These are phyloP conservation scores for Rhamphomyia laevipes DNA, from an alignment of 2,888 invertebrate species.

Conservation along the genomic window DNA sequence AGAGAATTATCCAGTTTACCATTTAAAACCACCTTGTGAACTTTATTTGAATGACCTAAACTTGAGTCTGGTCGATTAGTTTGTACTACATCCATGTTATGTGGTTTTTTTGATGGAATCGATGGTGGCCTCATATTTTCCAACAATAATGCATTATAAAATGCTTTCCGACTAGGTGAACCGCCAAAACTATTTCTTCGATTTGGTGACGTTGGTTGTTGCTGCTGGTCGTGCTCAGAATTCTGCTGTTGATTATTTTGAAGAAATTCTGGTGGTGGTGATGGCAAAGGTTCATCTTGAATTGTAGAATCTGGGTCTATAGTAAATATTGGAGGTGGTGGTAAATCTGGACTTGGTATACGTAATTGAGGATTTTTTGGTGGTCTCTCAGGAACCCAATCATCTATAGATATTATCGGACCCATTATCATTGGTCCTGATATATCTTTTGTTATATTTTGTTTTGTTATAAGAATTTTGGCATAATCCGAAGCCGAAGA, in stretches of 20 bases:
- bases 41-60: conserved; percentile 22
- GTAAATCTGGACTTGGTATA: conserved; percentile 37
- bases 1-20: conserved; percentile 18
- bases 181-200: conserved; percentile 38
- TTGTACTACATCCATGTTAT: conserved; percentile 18
- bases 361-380: conserved; percentile 60
- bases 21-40: conserved; percentile 27
- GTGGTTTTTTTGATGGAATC: conserved; percentile 32
- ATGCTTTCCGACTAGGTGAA: conserved; percentile 29
- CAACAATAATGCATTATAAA: conserved; percentile 18
- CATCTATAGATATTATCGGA: conserved; percentile 50
- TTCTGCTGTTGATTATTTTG: conserved; percentile 18
- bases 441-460: conserved; percentile 31
- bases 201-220: conserved; percentile 30
- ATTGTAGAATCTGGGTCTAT: conserved; percentile 25
- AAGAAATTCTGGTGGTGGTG: conserved; percentile 36
- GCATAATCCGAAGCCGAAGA: conserved; percentile 59
- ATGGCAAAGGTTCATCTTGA: conserved; percentile 36
- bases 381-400: conserved; percentile 62
- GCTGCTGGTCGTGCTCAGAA: conserved; percentile 16
- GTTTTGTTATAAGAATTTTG: conserved; percentile 22
- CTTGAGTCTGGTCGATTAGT: conserved; percentile 21
- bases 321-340: conserved; percentile 31
- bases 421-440: conserved; percentile 51
- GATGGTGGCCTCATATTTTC: conserved; percentile 27